Conservation (phyloP, 92 coral and sea anemone genomes). For the Epizoanthus stellaris region DNA sequence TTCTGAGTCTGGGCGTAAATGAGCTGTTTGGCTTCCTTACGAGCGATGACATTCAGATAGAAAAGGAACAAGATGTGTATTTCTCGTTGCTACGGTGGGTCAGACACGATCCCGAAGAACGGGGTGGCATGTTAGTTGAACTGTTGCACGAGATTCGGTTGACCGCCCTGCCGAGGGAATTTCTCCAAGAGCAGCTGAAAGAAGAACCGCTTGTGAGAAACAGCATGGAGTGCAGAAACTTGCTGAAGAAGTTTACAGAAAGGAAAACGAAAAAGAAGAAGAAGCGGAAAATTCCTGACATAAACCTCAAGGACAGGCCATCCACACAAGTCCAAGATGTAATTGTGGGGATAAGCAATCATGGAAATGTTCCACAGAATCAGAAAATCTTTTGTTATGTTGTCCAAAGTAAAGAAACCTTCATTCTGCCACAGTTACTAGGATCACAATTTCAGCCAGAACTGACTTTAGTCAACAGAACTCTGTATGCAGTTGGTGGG, state of each 20-base stretch:
- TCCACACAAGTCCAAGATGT: conserved; percentile 35
- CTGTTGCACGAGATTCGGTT: conserved; percentile 19
- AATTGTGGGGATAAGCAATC: conserved; percentile 37
- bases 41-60: conserved; percentile 36
- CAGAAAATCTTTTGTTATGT: conserved; percentile 43
- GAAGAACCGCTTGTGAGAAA: conserved; percentile 30
- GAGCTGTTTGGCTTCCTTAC: conserved; percentile 24
- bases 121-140: conserved; percentile 21
- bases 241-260: conserved; percentile 34
- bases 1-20: conserved; percentile 37
- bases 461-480: conserved; percentile 10
- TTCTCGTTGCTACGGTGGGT: conserved; percentile 35
- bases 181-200: conserved; percentile 25
- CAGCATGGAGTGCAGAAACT: conserved; percentile 27
- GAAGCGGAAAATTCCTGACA: conserved; percentile 39
- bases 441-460: conserved; percentile 40
- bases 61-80: conserved; percentile 28
- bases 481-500: conserved; percentile 37
- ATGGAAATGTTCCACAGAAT: conserved; percentile 17
- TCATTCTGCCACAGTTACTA: conserved; percentile 2
- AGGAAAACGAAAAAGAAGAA: conserved; percentile 23
- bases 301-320: conserved; percentile 38
- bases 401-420: conserved; percentile 39
- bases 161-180: conserved; percentile 22
- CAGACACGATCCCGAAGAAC: conserved; percentile 22